These are phyloP conservation scores for Dasysyrphus tricinctus DNA, from an alignment of 2,888 invertebrate genomes.

Conservation along the genomic window DNA sequence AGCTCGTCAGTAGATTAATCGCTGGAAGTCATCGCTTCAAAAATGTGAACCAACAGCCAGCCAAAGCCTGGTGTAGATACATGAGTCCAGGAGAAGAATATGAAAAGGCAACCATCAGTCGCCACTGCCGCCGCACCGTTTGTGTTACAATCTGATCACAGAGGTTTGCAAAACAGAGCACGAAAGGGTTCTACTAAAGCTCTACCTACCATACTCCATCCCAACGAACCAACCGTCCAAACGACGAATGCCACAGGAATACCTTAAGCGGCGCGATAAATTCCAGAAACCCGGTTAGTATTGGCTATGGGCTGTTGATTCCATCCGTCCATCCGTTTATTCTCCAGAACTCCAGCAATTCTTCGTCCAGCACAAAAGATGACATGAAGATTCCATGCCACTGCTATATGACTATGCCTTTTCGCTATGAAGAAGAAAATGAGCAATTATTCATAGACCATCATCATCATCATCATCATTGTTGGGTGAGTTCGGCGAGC, in stretches of 20 bases:
- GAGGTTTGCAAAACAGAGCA: conserved; percentile 67
- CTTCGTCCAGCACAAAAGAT: conserved; percentile 60
- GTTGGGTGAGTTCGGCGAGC: background rate
- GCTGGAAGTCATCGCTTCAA: conserved; percentile 74
- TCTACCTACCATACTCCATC: background rate
- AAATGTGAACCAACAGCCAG: conserved; percentile 60
- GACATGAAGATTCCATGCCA: conserved; percentile 73
- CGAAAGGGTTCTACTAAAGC: conserved; percentile 54
- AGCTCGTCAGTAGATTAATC: conserved; percentile 69
- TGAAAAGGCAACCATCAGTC: conserved; percentile 58
- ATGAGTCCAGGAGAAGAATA: conserved; percentile 40
- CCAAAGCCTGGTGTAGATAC: conserved; percentile 4
- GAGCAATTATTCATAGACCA: conserved; percentile 75
- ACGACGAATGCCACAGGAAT: conserved; percentile 65
- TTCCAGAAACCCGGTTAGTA: conserved; percentile 72
- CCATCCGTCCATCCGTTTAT: background rate
- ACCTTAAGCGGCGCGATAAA: conserved; percentile 73
- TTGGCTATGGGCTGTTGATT: conserved; percentile 71
- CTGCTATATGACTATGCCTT: conserved; percentile 41
- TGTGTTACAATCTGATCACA: conserved; percentile 74
- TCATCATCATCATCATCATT: conserved; percentile 56
- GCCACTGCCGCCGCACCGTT: conserved; percentile 32
- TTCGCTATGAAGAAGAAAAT: conserved; percentile 41
- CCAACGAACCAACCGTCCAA: background rate
- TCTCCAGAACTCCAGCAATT: conserved; percentile 17